phyloP scores from a whole-genome alignment of 2,113 vertebrate genomes.

The Sterrhoptilus dennistouni region DNA sequence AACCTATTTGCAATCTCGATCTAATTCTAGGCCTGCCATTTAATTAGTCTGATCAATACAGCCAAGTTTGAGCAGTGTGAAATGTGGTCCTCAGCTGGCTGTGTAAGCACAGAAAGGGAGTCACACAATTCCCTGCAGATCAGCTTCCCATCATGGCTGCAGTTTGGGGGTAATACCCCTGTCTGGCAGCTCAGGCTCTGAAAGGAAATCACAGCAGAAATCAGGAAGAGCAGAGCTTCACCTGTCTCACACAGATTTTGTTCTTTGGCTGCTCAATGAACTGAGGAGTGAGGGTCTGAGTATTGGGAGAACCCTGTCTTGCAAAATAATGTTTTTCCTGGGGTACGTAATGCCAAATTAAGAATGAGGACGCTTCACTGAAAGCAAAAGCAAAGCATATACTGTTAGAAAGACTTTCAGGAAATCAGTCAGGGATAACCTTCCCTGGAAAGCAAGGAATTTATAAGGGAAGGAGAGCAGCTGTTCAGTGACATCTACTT shows the following conservation, averaged over 20 bases:
- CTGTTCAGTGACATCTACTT: not conserved
- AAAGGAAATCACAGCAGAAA: not conserved
- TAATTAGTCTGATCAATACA: not conserved
- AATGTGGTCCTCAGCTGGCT: not conserved
- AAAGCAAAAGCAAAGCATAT: not conserved
- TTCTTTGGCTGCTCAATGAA: not conserved
- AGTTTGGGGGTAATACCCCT: not conserved
- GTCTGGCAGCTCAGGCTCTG: not conserved
- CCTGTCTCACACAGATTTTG: not conserved
- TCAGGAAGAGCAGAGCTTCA: not conserved
- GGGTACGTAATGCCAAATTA: accelerated
- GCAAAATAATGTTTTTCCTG: not conserved
- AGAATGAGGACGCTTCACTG: not conserved
- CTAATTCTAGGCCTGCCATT: not conserved
- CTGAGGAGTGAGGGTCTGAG: not conserved
- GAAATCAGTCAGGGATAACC: not conserved
- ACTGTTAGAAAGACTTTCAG: not conserved
- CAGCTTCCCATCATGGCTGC: not conserved
- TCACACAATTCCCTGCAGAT: not conserved
- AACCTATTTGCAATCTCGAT: not conserved
- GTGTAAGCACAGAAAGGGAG: not conserved
- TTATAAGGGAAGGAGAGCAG: not conserved
- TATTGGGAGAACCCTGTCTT: not conserved
- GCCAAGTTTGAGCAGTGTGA: not conserved
- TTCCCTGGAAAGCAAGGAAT: not conserved